Evolutionary conservation across 1,140 invertebrate species (phyloP).

Genomic region (Procambarus virginalis): DNA sequence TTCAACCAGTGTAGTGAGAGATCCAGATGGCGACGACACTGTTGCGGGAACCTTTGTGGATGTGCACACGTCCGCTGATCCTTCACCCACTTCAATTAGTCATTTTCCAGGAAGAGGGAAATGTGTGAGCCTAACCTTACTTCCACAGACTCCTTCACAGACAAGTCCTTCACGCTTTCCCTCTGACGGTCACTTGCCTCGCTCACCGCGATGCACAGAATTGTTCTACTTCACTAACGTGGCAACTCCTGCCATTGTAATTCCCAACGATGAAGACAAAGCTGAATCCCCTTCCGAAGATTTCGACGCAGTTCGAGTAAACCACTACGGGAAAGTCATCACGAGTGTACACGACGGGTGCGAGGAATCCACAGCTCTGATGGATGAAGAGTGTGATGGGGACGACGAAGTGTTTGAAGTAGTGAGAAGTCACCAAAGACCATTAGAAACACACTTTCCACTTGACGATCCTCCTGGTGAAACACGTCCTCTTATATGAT

Average conservation of each 20-base stretch:
- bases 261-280: conserved; percentile 1
- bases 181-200: conserved; percentile 26
- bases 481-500: conserved; percentile 26
- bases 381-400: conserved; percentile 5
- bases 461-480: conserved; percentile 24
- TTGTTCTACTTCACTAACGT: conserved; percentile 26
- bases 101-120: conserved; percentile 14
- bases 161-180: conserved; percentile 27
- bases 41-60: background rate
- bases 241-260: conserved; percentile 3
- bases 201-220: conserved; percentile 7
- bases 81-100: background rate
- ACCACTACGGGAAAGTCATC: conserved; percentile 6
- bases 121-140: conserved; percentile 28
- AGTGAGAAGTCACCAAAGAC: background rate
- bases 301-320: background rate
- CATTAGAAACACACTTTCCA: conserved; percentile 40
- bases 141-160: conserved; percentile 20
- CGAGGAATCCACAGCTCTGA: conserved; percentile 15
- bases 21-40: conserved; percentile 12
- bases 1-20: conserved; percentile 22
- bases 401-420: conserved; percentile 41
- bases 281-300: background rate
- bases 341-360: conserved; percentile 5
- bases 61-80: background rate